Evolutionary conservation across 2,113 vertebrate species (phyloP), one percentile per base, ranked within the genome.

Genomic region (Petroica traversi): DNA sequence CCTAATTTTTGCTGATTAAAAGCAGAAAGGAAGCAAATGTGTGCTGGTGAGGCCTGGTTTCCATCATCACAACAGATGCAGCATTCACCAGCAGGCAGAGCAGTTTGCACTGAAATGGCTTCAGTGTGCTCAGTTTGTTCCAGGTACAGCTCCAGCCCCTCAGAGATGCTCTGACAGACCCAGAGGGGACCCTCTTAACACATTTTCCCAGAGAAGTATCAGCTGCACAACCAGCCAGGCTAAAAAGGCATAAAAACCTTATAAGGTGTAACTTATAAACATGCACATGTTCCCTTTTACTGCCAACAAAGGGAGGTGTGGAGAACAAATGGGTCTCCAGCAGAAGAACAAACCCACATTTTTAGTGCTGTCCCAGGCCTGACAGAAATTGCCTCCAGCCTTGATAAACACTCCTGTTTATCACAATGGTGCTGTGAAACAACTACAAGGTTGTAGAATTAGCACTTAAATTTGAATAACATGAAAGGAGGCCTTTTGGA

Each of bases 1-100:
- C 72, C 62, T 92, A 69, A 85, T 85, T 94, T 93, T 76, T 89
- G 66, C 64, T 68, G 67, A 96, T 89, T 92, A 85, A 93, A 94
- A 89, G 71, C 88, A 88, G 92, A 88, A 75, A 80, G 1, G 4
- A 73, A 90, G 5, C 49, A 51, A 63, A 46, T 5, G 0, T 51
- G 43, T 63, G 69, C 92, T 78, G 9, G 1, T 12, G 82, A 69
- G 92, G 66, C 67, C 78, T 83, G 79, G 41, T 88, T 94, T 93
- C 17, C 38, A 83, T 85, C 71, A 61, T 10, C 16, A 0, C 54
- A 87, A 62, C 71, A 88, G 67, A 93, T 34, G 75, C 2, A 62
- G 62, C 67, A 45, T 61, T 93, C 74, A 68, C 7, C 74, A 72
- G 92, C 36, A 83, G 78, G 94, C 7, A 68, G 5, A 95, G 81